These are phyloP conservation scores for Brachionus manjavacas DNA, from an alignment of 1,140 invertebrate species.

Conservation along the genomic window DNA sequence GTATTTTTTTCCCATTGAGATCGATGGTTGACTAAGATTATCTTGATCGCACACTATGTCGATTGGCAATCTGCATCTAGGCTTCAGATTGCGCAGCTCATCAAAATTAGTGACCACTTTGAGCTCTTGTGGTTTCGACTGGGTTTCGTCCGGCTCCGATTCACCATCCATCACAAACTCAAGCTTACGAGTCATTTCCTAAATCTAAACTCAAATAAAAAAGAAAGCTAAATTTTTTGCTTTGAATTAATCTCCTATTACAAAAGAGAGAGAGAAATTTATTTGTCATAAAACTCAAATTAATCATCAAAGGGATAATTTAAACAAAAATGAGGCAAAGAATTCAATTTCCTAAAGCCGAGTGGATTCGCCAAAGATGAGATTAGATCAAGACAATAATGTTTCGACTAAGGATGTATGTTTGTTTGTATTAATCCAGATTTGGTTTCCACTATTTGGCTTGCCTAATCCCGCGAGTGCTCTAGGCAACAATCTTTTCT, in stretches of 20 bases:
- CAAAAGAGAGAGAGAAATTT: background rate
- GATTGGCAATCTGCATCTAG: background rate
- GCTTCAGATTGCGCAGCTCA: background rate
- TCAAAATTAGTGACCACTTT: slow-evolving; percentile 28
- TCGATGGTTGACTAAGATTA: background rate
- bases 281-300: background rate
- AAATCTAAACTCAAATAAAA: background rate
- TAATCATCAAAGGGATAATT: background rate
- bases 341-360: background rate
- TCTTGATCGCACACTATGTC: background rate
- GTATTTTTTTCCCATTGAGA: background rate
- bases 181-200: slow-evolving; percentile 23
- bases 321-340: background rate
- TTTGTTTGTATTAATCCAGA: background rate
- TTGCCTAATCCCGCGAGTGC: background rate
- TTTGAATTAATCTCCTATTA: background rate
- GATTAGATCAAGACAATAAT: background rate
- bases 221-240: background rate
- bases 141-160: background rate
- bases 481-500: background rate
- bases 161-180: slow-evolving; percentile 19
- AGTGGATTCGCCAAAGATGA: background rate
- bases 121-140: background rate
- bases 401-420: background rate
- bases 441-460: background rate